Evolutionary conservation across 2,113 vertebrate genomes (phyloP), one percentile per base, ranked within the genome.

Genomic region (Nothoprocta pentlandii): DNA sequence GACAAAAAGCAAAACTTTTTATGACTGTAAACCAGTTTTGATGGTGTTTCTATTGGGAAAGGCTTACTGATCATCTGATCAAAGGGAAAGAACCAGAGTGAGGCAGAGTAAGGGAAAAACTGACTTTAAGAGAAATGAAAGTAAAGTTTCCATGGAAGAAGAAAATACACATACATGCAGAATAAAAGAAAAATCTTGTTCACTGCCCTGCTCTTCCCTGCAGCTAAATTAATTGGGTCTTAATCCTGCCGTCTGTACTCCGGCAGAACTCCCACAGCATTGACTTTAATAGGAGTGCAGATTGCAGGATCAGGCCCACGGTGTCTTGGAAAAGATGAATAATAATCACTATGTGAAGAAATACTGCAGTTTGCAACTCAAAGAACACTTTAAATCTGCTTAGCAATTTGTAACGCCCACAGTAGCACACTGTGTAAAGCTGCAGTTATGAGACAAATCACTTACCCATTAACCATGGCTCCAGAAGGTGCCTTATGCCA

Each of bases 321-420:
- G 89, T 85, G 90, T 94, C 96, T 95, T 97, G 97, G 80, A 93
- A 94, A 93, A 93, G 75, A 97, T 91, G 92, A 95, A 96, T 95
- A 92, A 95, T 95, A 95, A 97, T 96, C 94, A 92, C 94, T 97
- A 89, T 49, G 26, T 95, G 82, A 93, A 92, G 96, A 97, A 97
- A 97, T 87, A 96, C 92, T 95, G 95, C 94, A 89, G 96, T 90
- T 96, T 92, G 88, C 89, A 91, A 87, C 89, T 96, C 92, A 92
- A 96, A 95, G 96, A 97, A 96, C 96, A 90, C 93, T 97, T 95
- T 91, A 95, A 95, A 95, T 94, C 95, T 97, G 96, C 96, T 97
- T 90, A 92, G 96, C 96, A 97, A 96, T 97, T 97, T 97, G 94
- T 89, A 92, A 96, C 97, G 70, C 97, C 97, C 96, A 97, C 97